Base-by-base conservation (phyloP, 2,113 vertebrate species). In the Lagopus leucura region DNA sequence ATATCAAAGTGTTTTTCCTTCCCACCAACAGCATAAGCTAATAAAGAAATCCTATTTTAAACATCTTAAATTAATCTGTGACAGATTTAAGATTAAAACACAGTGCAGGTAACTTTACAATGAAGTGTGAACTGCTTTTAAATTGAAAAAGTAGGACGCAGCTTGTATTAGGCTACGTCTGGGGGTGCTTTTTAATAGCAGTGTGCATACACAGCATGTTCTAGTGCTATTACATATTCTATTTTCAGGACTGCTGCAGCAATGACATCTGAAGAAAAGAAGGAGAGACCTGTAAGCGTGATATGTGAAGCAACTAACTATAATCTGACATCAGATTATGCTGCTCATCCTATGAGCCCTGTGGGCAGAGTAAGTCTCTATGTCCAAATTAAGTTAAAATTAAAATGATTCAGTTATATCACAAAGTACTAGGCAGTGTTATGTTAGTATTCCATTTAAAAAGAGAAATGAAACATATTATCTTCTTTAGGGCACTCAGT, bases 291-390 rank as follows among this genome's bases (percentile, higher is more conserved):
- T 38, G 71, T 98, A 77, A 99, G 98, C 98, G 98, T 98, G 98
- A 98, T 98, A 96, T 99, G 98, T 74, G 99, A 99, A 97, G 98
- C 98, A 89, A 98, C 98, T 75, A 99, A 98, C 98, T 99, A 98
- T 97, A 99, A 98, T 97, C 97, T 95, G 97, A 71, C 97, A 80
- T 98, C 98, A 20, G 98, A 99, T 97, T 98, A 98, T 42, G 94
- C 98, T 24, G 96, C 96, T 63, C 98, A 98, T 96, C 97, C 98
- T 32, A 95, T 98, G 95, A 99, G 99, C 95, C 99, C 99, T 38
- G 97, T 98, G 88, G 98, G 97, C 96, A 98, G 99, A 97, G 99
- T 99, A 97, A 98, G 98, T 98, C 63, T 79, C 92, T 70, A n/a
- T 65, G 54, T 85, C 64, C 50, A 78, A 89, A 82, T 89, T 64